Conservation (phyloP, 2,797 vertebrate genomes). For the Parambassis ranga region DNA sequence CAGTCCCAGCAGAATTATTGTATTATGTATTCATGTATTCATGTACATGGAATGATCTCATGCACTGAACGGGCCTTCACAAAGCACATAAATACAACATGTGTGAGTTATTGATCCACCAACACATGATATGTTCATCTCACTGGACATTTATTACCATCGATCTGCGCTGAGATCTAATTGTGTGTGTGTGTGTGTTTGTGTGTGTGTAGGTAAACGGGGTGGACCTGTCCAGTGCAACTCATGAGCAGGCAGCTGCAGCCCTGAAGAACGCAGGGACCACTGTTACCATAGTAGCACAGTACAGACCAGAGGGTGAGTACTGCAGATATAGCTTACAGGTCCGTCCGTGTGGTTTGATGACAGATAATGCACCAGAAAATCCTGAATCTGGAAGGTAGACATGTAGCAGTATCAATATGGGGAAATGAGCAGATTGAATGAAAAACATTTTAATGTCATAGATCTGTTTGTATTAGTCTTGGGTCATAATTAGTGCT, state of each 20-base stretch:
- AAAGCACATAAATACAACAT: not conserved
- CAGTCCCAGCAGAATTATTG: constrained; percentile 8
- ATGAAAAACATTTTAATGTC: too few relatives aligned
- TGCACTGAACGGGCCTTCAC: not conserved
- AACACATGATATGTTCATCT: not conserved
- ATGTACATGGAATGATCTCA: constrained; percentile 11
- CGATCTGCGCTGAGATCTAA: constrained; percentile 5
- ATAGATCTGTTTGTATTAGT: not conserved
- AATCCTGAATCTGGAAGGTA: too few relatives aligned
- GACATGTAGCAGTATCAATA: too few relatives aligned
- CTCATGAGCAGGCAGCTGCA: constrained; percentile 95
- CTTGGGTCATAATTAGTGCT: not conserved
- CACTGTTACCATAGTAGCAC: constrained; percentile 91
- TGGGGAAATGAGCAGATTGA: too few relatives aligned
- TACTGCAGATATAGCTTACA: not conserved
- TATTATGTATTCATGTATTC: constrained; percentile 12
- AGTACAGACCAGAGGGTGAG: constrained; percentile 95
- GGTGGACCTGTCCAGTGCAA: constrained; percentile 91
- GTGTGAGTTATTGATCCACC: constrained; percentile 6
- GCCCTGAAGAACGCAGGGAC: constrained; percentile 96
- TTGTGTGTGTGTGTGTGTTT: constrained; percentile 22
- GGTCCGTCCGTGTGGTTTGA: not conserved
- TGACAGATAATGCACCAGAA: not conserved
- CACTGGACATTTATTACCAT: not conserved
- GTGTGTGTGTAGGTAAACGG: constrained; percentile 88